These are phyloP conservation scores for Frieseomelitta varia DNA, from an alignment of 1,140 invertebrate species.

Conservation along the genomic window DNA sequence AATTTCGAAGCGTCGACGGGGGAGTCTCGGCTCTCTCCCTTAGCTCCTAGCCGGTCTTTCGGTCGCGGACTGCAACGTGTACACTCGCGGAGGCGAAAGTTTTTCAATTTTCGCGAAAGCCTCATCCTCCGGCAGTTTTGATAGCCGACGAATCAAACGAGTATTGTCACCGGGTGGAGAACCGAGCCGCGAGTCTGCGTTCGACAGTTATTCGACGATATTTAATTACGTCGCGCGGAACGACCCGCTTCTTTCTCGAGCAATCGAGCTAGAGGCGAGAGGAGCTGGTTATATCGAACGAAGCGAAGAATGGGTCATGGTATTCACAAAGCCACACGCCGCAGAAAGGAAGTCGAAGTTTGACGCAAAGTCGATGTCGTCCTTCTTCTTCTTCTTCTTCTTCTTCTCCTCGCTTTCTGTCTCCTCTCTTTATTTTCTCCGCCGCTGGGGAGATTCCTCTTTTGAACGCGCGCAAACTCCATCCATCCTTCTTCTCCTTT, in stretches of 20 bases:
- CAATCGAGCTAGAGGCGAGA: background rate
- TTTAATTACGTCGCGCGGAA: constrained; percentile 36
- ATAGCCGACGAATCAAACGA: constrained; percentile 8
- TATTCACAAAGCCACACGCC: constrained; percentile 42
- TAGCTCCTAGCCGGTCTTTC: background rate
- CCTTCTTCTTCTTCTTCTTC: constrained; percentile 18
- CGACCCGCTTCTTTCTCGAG: constrained; percentile 6
- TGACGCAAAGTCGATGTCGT: constrained; percentile 49
- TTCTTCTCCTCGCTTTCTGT: background rate
- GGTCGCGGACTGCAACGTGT: background rate
- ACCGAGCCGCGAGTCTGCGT: no score
- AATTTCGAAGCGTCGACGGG: background rate
- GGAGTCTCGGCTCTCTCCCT: background rate
- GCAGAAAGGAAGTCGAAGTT: constrained; percentile 54
- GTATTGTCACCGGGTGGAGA: constrained; percentile 1
- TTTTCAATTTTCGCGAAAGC: constrained; percentile 39
- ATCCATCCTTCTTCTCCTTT: background rate
- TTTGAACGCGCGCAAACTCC: constrained; percentile 29
- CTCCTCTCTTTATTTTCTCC: constrained; percentile 58
- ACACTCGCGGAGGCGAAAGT: background rate
- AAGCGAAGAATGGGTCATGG: background rate
- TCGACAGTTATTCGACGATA: background rate
- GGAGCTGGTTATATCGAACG: constrained; percentile 16
- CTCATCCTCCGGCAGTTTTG: background rate
- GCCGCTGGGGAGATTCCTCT: constrained; percentile 46